Evolutionary conservation across 2,888 invertebrate genomes (phyloP), one percentile per base, ranked within the genome.

Genomic region (Tribolium freemani): DNA sequence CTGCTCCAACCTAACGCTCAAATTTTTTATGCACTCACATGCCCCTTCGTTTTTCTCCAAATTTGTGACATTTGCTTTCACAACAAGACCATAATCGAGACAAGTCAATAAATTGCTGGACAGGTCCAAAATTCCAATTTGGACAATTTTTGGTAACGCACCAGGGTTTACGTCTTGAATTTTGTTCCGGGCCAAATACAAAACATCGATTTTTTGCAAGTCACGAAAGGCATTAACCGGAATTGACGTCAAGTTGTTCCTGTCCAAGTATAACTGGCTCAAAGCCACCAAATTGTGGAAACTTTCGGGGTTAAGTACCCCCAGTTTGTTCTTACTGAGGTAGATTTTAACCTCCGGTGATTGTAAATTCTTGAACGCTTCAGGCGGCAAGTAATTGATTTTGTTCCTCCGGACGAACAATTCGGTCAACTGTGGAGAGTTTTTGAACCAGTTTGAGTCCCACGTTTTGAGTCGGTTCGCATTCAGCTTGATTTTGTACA

Each of bases 401-500:
- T 73, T 69, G 71, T 86, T 86, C 60, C 82, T 78, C 69, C 83
- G 82, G 16, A 84, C 77, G 5, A 79, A 83, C 16, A 85, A 26
- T 3, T 77, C 75, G 1, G 76, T 76, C 5, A 86, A 69, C 45
- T 74, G 77, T 0, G 86, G 85, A 38, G 81, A 81, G 53, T 83
- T 80, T 48, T 71, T 71, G 67, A 86, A 85, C 72, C 85, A 86
- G 4, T 82, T 76, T 5, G 74, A 58, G 60, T 84, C 81, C 84
- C 83, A 84, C 8, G 26, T 63, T 3, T 77, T 58, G 3, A 86
- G 72, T 60, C 76, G 76, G 70, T 86, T 86, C 45, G 77, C 69
- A 69, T 84, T 84, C 26, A 86, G 70, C 58, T 83, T 81, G 13
- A 86, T 72, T 50, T 78, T 78, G 11, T 73, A 74, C 64, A 85